A percentile compares a stretch with the other conserved stretches of the same genome.
phyloP scores from a whole-genome alignment of 1,140 invertebrate species.

The Drosophila biarmipes region DNA sequence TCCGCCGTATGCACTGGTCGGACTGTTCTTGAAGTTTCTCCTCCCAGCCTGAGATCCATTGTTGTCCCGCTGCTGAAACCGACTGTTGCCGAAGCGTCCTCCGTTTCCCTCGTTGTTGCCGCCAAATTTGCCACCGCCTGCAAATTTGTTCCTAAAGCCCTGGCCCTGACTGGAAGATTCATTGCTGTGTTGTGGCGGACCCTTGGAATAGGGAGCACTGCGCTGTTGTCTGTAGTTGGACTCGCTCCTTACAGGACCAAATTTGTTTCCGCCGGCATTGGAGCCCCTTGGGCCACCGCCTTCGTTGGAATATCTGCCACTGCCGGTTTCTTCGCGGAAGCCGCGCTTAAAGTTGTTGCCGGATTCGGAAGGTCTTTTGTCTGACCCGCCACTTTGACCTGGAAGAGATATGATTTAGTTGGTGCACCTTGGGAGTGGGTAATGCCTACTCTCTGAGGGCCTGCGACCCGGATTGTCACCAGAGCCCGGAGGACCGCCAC shows the following conservation, averaged over 20 bases:
- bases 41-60: constrained; percentile 17
- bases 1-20: constrained; percentile 40
- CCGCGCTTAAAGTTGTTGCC: constrained; percentile 43
- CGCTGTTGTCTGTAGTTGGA: constrained; percentile 61
- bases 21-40: constrained; percentile 46
- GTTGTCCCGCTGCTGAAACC: constrained; percentile 45
- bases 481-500: constrained; percentile 27
- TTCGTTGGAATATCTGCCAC: constrained; percentile 38
- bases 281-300: constrained; percentile 16
- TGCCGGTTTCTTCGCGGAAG: constrained; percentile 39
- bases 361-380: constrained; percentile 24
- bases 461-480: constrained; percentile 33
- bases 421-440: background rate
- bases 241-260: constrained; percentile 65
- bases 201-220: constrained; percentile 74
- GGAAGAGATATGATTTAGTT: background rate
- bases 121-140: constrained; percentile 31
- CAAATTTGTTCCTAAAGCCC: constrained; percentile 61
- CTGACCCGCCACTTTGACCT: constrained; percentile 33
- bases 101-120: constrained; percentile 35
- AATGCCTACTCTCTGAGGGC: constrained; percentile 38
- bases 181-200: constrained; percentile 48
- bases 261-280: constrained; percentile 62
- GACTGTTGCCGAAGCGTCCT: constrained; percentile 42
- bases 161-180: constrained; percentile 22